Percentiles rank a stretch among this genome's conserved stretches.
Evolutionary conservation across 2,888 invertebrate genomes (phyloP).

Genomic region (Drosophila formosana): DNA sequence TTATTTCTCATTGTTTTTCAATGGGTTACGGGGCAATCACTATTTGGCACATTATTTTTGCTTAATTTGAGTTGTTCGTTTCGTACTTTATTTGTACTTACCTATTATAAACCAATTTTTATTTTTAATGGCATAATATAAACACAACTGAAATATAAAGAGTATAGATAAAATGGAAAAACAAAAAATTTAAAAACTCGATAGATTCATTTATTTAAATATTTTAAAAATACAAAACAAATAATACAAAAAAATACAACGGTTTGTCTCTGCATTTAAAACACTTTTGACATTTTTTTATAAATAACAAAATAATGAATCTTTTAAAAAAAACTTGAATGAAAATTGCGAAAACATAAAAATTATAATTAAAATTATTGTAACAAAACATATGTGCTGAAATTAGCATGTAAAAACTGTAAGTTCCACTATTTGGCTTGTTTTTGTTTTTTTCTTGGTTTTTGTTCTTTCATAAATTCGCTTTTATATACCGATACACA

Average conservation of each 20-base stretch:
- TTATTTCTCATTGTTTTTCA: neutral
- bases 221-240: neutral
- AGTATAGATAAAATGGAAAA: neutral
- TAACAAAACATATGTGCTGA: slow-evolving; percentile 9
- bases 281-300: neutral
- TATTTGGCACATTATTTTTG: too few relatives aligned
- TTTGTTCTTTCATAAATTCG: neutral
- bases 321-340: neutral
- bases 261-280: neutral
- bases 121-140: neutral
- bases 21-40: neutral
- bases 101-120: neutral
- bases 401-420: neutral
- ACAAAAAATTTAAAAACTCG: neutral
- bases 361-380: slow-evolving; percentile 1
- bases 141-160: neutral
- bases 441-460: neutral
- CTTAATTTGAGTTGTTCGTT: too few relatives aligned
- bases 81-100: neutral
- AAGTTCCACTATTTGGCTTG: slow-evolving; percentile 10
- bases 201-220: neutral
- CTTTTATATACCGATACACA: neutral
- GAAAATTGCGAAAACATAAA: neutral
- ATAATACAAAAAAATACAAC: slow-evolving; percentile 5
- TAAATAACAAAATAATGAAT: slow-evolving; percentile 7